Conservation (phyloP, 2,113 vertebrate species). For the Lepisosteus osseus region DNA sequence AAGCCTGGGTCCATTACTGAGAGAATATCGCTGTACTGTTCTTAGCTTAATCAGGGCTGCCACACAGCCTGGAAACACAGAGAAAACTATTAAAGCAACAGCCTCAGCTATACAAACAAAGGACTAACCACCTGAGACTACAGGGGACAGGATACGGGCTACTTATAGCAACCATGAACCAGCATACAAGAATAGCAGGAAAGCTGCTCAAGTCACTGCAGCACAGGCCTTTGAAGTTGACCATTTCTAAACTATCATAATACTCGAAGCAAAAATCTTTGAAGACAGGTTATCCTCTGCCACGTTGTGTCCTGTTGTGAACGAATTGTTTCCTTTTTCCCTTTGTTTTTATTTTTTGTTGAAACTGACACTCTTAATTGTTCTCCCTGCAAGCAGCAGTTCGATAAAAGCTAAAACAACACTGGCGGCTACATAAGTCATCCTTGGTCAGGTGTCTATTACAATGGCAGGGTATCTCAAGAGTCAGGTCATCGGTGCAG, state of each 20-base stretch:
- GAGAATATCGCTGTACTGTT: constrained; percentile 54
- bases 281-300: constrained; percentile 91
- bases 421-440: constrained; percentile 22
- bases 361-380: constrained; percentile 79
- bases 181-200: constrained; percentile 97
- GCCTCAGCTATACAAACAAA: constrained; percentile 85
- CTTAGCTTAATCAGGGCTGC: constrained; percentile 72
- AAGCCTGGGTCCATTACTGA: constrained; percentile 45
- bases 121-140: constrained; percentile 88
- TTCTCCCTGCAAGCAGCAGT: constrained; percentile 40
- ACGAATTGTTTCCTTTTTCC: constrained; percentile 95
- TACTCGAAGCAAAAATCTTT: constrained; percentile 84
- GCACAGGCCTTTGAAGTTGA: constrained; percentile 86
- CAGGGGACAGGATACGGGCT: constrained; percentile 94
- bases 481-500: constrained; percentile 28
- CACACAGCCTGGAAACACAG: constrained; percentile 57
- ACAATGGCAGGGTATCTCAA: constrained; percentile 23
- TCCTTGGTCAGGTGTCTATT: neutral
- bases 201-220: constrained; percentile 72
- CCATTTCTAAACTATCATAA: constrained; percentile 89
- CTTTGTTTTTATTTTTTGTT: constrained; percentile 75
- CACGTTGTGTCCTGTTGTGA: constrained; percentile 84
- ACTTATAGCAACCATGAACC: constrained; percentile 88
- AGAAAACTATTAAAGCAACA: constrained; percentile 59
- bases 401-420: neutral